Evolutionary conservation across 2,113 vertebrate species (phyloP).

Genomic region (Malurus alboscapulatus): DNA sequence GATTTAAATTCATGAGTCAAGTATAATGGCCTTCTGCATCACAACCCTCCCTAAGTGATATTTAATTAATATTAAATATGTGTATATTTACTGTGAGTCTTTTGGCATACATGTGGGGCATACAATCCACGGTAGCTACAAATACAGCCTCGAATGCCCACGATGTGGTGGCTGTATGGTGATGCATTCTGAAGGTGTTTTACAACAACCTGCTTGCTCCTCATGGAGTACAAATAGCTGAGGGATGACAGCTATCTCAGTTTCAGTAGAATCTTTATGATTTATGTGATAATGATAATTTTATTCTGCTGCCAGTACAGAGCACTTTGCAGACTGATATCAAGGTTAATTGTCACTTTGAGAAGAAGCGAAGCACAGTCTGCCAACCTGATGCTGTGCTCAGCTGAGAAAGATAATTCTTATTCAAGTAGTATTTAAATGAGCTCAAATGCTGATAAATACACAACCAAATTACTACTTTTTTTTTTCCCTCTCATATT

Average conservation of each 20-base stretch:
- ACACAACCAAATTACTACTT: constrained; percentile 2
- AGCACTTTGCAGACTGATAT: constrained; percentile 61
- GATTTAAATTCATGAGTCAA: background rate
- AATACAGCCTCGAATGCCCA: background rate
- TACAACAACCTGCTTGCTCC: constrained; percentile 2
- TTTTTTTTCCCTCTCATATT: background rate
- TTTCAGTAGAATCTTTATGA: constrained; percentile 47
- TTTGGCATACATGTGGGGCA: background rate
- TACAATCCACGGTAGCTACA: background rate
- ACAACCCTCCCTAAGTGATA: background rate
- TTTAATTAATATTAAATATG: background rate
- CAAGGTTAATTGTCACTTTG: constrained; percentile 65
- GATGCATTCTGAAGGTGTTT: background rate
- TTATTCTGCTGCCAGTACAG: constrained; percentile 48
- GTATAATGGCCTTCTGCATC: background rate
- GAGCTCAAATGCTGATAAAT: constrained; percentile 35
- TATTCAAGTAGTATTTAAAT: constrained; percentile 47
- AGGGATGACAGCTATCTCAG: background rate
- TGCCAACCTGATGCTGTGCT: constrained; percentile 43
- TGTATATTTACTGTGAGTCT: background rate
- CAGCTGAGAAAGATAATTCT: constrained; percentile 47
- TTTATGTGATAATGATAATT: constrained; percentile 53
- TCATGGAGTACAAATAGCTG: background rate
- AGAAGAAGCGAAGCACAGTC: constrained; percentile 48
- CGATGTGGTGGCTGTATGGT: background rate